Conservation (phyloP, 2,888 invertebrate genomes). For the Dione vanillae region DNA sequence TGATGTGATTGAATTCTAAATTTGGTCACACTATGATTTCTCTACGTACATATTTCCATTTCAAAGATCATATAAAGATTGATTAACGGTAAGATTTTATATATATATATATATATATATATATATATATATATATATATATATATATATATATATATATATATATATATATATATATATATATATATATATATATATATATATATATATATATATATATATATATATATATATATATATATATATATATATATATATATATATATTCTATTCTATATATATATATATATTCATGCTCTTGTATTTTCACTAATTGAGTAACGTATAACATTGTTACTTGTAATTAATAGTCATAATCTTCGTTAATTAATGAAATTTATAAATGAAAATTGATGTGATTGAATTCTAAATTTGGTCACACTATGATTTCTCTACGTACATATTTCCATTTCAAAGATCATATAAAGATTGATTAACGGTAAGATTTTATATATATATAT, state of each 20-base stretch:
- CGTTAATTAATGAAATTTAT: slow-evolving; percentile 13
- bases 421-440: not conserved
- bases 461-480: no score
- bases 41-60: not conserved
- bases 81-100: no score
- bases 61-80: not conserved
- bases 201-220: no score
- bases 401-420: not conserved
- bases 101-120: no score
- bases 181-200: no score
- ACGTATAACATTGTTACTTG: slow-evolving; percentile 20
- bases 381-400: not conserved
- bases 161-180: no score
- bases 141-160: no score
- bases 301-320: slow-evolving; percentile 29
- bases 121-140: no score
- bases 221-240: no score
- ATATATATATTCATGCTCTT: slow-evolving; percentile 26
- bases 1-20: not conserved
- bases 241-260: no score
- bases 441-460: not conserved
- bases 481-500: no score
- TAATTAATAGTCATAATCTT: slow-evolving; percentile 20
- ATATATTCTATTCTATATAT: no score
- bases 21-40: not conserved